These are phyloP conservation scores for Parochlus steinenii DNA, from an alignment of 2,888 invertebrate genomes.

Conservation along the genomic window DNA sequence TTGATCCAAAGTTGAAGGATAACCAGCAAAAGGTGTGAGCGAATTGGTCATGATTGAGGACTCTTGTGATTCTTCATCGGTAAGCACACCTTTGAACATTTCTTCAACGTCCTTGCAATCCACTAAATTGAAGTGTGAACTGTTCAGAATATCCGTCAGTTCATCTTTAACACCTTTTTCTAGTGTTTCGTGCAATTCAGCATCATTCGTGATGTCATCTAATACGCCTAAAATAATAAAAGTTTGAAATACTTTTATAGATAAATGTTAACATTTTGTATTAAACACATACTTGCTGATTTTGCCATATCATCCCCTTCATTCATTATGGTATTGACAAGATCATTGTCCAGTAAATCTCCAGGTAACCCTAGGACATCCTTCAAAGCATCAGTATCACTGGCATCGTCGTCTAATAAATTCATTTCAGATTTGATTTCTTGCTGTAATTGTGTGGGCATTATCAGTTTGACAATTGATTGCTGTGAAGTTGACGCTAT, in stretches of 20 bases:
- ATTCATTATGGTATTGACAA: constrained; percentile 51
- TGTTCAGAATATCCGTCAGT: constrained; percentile 46
- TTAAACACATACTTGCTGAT: constrained; percentile 12
- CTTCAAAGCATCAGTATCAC: constrained; percentile 43
- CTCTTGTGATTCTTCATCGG: constrained; percentile 64
- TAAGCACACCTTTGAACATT: constrained; percentile 76
- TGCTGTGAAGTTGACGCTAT: too few relatives aligned
- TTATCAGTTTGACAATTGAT: too few relatives aligned
- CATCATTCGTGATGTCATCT: constrained; percentile 5
- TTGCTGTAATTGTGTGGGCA: too few relatives aligned
- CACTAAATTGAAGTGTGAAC: constrained; percentile 56
- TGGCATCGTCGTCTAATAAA: constrained; percentile 24
- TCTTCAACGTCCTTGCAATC: constrained; percentile 84
- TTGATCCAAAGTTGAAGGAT: constrained; percentile 8
- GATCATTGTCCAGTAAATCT: constrained; percentile 46
- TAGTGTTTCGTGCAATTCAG: constrained; percentile 1
- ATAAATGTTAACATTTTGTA: too few relatives aligned
- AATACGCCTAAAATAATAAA: too few relatives aligned
- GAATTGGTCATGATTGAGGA: constrained; percentile 36
- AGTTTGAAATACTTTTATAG: too few relatives aligned
- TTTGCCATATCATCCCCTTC: constrained; percentile 32
- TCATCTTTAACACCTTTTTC: constrained; percentile 41
- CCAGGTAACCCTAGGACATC: constrained; percentile 46
- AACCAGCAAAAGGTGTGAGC: constrained; percentile 6
- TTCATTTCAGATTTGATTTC: constrained; percentile 13